Evolutionary conservation across 2,888 invertebrate genomes (phyloP).

Genomic region (Mimachlamys varia): DNA sequence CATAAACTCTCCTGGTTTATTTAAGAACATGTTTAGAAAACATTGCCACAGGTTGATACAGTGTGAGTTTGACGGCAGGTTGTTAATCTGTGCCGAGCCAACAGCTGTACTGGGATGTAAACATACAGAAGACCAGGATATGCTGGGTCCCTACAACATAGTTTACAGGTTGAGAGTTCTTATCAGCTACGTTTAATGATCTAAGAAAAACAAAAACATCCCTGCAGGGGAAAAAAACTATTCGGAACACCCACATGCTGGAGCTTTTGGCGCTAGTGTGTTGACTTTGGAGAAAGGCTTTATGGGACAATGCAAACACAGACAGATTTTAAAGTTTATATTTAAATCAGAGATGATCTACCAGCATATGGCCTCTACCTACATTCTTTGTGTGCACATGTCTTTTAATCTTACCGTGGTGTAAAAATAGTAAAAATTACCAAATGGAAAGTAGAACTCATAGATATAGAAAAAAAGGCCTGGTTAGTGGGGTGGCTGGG

Average conservation of each 20-base stretch:
- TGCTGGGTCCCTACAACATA: not conserved
- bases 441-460: not conserved
- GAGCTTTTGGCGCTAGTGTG: not conserved
- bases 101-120: slow-evolving; percentile 8
- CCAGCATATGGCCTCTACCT: not conserved
- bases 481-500: no score
- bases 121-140: not conserved
- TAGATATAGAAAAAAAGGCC: no score
- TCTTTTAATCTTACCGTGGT: not conserved
- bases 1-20: not conserved
- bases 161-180: not conserved
- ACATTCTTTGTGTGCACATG: not conserved
- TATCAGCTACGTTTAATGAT: not conserved
- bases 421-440: not conserved
- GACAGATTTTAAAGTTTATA: not conserved
- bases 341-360: not conserved
- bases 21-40: slow-evolving; percentile 31
- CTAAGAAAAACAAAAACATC: slow-evolving; percentile 32
- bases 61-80: not conserved
- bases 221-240: slow-evolving; percentile 21
- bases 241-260: not conserved
- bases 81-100: not conserved
- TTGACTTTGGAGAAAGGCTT: not conserved
- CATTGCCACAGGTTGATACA: not conserved
- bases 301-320: slow-evolving; percentile 10